Conservation (phyloP, 2,113 vertebrate genomes). For the Scalopus aquaticus region DNA sequence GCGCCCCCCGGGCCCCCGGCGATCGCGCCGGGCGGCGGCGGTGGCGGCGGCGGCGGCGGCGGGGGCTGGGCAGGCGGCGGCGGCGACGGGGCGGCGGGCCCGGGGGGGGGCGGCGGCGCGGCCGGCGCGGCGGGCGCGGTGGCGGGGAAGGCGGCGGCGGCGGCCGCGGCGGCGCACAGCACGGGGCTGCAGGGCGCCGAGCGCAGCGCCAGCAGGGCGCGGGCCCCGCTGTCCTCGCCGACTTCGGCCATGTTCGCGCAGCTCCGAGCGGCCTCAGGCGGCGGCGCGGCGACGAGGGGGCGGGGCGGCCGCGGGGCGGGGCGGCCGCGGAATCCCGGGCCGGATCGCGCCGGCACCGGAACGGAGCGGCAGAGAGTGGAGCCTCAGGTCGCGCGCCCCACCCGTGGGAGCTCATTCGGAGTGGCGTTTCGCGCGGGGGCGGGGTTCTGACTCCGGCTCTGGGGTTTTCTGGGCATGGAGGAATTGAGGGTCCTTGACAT, state of each 20-base stretch:
- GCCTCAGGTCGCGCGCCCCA: neutral
- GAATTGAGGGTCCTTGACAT: no score
- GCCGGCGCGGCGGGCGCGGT: constrained; percentile 83
- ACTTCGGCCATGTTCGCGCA: constrained; percentile 88
- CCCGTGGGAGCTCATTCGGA: neutral
- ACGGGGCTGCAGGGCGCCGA: constrained; percentile 93
- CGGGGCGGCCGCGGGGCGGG: constrained; percentile 42
- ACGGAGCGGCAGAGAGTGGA: neutral
- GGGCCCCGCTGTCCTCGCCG: constrained; percentile 93
- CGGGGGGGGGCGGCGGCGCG: neutral
- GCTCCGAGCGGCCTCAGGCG: constrained; percentile 78
- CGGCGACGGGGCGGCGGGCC: constrained; percentile 57
- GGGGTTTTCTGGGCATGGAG: no score
- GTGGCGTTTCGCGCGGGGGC: no score
- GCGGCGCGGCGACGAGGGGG: constrained; percentile 71
- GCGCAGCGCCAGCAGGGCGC: constrained; percentile 92
- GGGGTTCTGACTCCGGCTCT: no score
- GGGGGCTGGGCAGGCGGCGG: constrained; percentile 79
- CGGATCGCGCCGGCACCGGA: constrained; percentile 25
- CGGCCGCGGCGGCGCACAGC: constrained; percentile 83
- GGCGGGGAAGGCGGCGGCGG: constrained; percentile 78
- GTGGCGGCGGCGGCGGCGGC: constrained; percentile 57
- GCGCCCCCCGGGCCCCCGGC: constrained; percentile 77
- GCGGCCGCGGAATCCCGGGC: constrained; percentile 29
- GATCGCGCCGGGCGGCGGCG: constrained; percentile 70